These are phyloP conservation scores for Thamnaconus septentrionalis DNA, from an alignment of 2,113 vertebrate genomes.

Conservation along the genomic window DNA sequence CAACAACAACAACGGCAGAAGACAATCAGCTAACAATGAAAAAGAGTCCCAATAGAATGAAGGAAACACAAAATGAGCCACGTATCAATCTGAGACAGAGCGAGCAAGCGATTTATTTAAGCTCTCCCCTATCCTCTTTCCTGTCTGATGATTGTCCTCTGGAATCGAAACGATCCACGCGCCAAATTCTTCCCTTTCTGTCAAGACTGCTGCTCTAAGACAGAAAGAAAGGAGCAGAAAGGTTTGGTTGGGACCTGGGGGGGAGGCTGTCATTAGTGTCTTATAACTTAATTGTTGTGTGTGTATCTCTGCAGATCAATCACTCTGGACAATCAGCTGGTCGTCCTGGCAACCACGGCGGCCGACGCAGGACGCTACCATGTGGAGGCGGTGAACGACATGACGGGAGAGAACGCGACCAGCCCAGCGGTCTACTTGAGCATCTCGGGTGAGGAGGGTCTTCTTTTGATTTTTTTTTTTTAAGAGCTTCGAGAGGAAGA, in stretches of 20 bases:
- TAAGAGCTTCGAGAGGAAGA: conserved; percentile 23
- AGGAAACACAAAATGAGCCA: conserved; percentile 47
- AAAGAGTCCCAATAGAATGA: conserved; percentile 25
- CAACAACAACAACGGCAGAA: conserved; percentile 13
- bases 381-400: conserved; percentile 87
- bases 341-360: conserved; percentile 79
- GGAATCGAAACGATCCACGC: conserved; percentile 51
- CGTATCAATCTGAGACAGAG: conserved; percentile 60
- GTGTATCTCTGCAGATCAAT: conserved; percentile 78
- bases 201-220: conserved; percentile 3
- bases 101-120: conserved; percentile 62
- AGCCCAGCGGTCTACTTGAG: conserved; percentile 81
- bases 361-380: conserved; percentile 83
- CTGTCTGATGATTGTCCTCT: conserved; percentile 36
- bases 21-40: conserved; percentile 33
- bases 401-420: conserved; percentile 87
- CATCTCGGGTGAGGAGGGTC: conserved; percentile 73
- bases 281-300: conserved; percentile 26
- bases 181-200: conserved; percentile 36
- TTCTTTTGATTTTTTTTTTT: too few relatives aligned
- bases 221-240: not conserved
- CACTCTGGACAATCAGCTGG: conserved; percentile 88
- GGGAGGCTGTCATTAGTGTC: conserved; percentile 3
- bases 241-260: too few relatives aligned
- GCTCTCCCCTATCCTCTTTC: conserved; percentile 44